These are phyloP conservation scores for Fringilla coelebs DNA, from an alignment of 2,797 vertebrate species.

Conservation along the genomic window DNA sequence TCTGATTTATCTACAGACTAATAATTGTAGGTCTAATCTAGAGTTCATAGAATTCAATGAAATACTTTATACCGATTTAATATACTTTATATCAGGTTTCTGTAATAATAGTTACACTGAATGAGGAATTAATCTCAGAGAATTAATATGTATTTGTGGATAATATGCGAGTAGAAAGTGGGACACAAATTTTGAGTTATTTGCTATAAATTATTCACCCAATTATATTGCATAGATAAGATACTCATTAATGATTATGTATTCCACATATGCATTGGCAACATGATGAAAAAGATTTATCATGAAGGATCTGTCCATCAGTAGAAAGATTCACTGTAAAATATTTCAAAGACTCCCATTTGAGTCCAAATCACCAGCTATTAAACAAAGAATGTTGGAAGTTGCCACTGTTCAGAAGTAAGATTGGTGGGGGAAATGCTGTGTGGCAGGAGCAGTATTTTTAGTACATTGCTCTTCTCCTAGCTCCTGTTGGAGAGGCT, in stretches of 20 bases:
- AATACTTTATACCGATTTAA: not conserved
- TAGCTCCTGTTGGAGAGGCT: not conserved
- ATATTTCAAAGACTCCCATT: conserved; percentile 3
- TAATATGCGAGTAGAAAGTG: not conserved
- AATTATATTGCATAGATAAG: not conserved
- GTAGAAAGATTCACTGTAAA: conserved; percentile 4
- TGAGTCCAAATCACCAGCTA: not conserved
- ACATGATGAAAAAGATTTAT: conserved; percentile 27
- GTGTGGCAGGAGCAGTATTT: not conserved
- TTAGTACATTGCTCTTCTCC: not conserved
- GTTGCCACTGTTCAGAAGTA: not conserved
- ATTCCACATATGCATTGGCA: not conserved
- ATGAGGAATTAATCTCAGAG: not conserved
- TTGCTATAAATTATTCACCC: conserved; percentile 32
- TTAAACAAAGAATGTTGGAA: conserved; percentile 30
- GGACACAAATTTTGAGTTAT: not conserved
- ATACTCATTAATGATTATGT: not conserved
- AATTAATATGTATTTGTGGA: not conserved
- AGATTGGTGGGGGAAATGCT: not conserved
- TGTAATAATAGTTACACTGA: not conserved
- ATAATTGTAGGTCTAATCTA: conserved; percentile 11
- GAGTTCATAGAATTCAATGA: conserved; percentile 22
- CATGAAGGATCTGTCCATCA: conserved; percentile 9
- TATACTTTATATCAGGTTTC: conserved; percentile 10
- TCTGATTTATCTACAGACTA: conserved; percentile 4